Percentiles rank a stretch among this genome's conserved stretches.
phyloP scores from a whole-genome alignment of 2,113 vertebrate species.

The Chamaea fasciata region DNA sequence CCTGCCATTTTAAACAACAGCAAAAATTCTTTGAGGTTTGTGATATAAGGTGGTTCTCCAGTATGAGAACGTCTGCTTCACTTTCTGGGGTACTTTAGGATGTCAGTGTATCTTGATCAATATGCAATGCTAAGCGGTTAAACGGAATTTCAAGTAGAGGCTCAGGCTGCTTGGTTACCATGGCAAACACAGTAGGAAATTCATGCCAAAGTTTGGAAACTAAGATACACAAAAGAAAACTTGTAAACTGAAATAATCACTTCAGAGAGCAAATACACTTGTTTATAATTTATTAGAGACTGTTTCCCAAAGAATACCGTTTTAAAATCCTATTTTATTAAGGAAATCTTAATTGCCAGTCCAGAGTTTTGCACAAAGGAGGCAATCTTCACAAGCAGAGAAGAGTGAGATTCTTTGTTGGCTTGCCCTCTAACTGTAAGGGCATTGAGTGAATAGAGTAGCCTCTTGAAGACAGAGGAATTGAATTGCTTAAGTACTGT shows the following conservation, averaged over 20 bases:
- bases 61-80: background rate
- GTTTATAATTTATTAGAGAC: background rate
- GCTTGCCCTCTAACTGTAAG: slow-evolving; percentile 25
- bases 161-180: slow-evolving; percentile 42
- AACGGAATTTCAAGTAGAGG: slow-evolving; percentile 14
- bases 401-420: slow-evolving; percentile 19
- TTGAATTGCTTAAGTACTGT: background rate
- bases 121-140: slow-evolving; percentile 29
- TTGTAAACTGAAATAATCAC: background rate
- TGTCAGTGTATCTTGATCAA: background rate
- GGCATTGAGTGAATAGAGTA: background rate
- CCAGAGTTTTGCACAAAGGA: background rate
- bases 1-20: background rate
- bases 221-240: slow-evolving; percentile 25
- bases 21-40: background rate
- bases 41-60: background rate
- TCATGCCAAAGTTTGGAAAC: slow-evolving; percentile 39
- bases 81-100: background rate
- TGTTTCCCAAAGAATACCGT: background rate
- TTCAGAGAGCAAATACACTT: background rate
- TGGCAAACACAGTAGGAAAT: slow-evolving; percentile 54
- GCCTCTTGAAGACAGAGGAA: background rate
- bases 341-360: background rate
- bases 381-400: background rate
- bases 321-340: background rate